Evolutionary conservation across 1,140 invertebrate species (phyloP).

Genomic region (Drosophila watanabei): DNA sequence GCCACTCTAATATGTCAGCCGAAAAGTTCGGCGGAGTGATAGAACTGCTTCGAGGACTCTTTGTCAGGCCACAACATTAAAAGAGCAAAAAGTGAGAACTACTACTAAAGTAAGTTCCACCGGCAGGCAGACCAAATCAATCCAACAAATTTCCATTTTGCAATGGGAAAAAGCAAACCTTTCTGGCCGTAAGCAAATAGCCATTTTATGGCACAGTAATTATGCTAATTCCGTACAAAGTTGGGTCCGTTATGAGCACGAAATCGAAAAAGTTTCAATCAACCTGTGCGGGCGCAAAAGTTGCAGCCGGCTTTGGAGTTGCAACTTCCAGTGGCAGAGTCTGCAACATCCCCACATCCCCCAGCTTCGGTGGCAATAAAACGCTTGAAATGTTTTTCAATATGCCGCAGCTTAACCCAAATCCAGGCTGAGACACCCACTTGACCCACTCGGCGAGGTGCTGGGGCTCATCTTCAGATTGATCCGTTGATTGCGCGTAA

Average conservation of each 20-base stretch:
- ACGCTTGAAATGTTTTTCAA: constrained; percentile 79
- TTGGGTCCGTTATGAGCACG: constrained; percentile 72
- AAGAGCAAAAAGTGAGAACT: constrained; percentile 16
- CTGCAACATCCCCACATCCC: constrained; percentile 10
- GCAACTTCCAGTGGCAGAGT: constrained; percentile 59
- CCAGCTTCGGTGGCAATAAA: constrained; percentile 66
- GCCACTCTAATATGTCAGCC: constrained; percentile 76
- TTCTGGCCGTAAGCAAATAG: constrained; percentile 56
- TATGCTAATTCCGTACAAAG: constrained; percentile 77
- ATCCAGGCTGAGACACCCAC: constrained; percentile 46
- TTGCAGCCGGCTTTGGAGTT: constrained; percentile 65
- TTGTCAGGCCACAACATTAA: constrained; percentile 37
- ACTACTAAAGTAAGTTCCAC: constrained; percentile 12
- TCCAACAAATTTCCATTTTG: constrained; percentile 42
- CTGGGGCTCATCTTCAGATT: constrained; percentile 30
- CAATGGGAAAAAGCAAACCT: constrained; percentile 3
- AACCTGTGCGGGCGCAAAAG: constrained; percentile 53
- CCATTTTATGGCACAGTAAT: constrained; percentile 78
- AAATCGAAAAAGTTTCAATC: constrained; percentile 84
- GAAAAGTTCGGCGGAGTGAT: constrained; percentile 64
- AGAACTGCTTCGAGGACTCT: constrained; percentile 64
- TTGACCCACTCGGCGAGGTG: constrained; percentile 63
- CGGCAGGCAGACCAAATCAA: constrained; percentile 28
- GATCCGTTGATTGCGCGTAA: constrained; percentile 71
- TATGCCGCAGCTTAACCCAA: constrained; percentile 71